A percentile compares a stretch with the other conserved stretches of the same genome.
These are phyloP conservation scores for Meghimatium bilineatum DNA, from an alignment of 2,888 invertebrate genomes.

Conservation along the genomic window DNA sequence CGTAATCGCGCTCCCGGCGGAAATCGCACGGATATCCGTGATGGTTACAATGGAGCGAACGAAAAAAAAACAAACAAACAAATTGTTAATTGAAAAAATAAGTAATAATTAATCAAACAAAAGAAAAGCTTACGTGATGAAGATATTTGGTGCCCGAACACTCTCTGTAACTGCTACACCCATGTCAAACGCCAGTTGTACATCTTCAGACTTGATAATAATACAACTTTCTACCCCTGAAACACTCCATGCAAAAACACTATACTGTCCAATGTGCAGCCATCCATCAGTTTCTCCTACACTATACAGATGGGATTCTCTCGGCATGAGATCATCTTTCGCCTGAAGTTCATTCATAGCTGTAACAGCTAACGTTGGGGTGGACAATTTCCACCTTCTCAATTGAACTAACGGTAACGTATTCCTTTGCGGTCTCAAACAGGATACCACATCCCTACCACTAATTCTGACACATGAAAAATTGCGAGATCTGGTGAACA, in stretches of 20 bases:
- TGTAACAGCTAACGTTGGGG: constrained; percentile 11
- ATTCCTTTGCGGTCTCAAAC: neutral
- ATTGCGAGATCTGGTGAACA: neutral
- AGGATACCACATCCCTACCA: neutral
- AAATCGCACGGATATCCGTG: no score
- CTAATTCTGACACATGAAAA: neutral
- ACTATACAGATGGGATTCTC: neutral
- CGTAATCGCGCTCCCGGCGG: no score
- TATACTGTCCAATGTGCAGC: constrained; percentile 58
- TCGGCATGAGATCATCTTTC: neutral
- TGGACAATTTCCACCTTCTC: neutral
- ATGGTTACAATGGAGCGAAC: no score
- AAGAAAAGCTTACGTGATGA: constrained; percentile 60
- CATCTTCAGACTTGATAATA: constrained; percentile 59
- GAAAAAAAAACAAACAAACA: no score
- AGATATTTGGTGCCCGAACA: constrained; percentile 60
- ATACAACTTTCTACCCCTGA: constrained; percentile 71
- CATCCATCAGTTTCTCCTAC: constrained; percentile 49
- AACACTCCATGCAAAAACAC: constrained; percentile 67
- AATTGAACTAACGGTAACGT: neutral
- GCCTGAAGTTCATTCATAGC: neutral
- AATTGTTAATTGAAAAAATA: no score
- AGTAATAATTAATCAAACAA: no score
- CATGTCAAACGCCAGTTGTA: constrained; percentile 64
- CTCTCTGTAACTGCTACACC: constrained; percentile 60